Conservation (phyloP, 2,113 vertebrate genomes). For the Cryptotis parvus region DNA sequence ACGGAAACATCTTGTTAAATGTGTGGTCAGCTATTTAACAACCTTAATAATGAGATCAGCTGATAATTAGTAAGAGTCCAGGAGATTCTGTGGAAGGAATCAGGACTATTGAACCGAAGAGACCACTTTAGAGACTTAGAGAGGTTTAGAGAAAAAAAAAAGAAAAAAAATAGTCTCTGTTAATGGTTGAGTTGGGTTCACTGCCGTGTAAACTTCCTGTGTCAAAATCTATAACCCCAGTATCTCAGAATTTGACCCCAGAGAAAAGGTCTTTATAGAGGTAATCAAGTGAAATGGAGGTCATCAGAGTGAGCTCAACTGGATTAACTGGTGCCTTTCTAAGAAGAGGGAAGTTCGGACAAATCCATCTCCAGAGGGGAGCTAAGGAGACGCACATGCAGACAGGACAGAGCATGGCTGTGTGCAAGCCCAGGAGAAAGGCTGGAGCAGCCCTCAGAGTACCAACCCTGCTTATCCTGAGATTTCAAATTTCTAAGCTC, state of each 20-base stretch:
- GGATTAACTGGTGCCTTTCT: neutral
- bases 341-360: slow-evolving; percentile 9
- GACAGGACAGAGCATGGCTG: neutral
- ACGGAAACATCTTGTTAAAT: neutral
- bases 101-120: slow-evolving; percentile 10
- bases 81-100: neutral
- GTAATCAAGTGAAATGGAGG: neutral
- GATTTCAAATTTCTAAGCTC: neutral
- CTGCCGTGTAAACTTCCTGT: neutral
- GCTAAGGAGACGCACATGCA: neutral
- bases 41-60: neutral
- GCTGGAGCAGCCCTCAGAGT: neutral
- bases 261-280: neutral
- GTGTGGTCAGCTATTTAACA: neutral
- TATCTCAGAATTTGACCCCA: neutral
- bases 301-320: neutral
- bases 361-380: neutral
- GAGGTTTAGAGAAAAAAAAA: neutral
- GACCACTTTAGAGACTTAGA: neutral
- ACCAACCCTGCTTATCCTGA: neutral
- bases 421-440: neutral
- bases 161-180: neutral
- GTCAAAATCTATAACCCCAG: neutral
- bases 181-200: neutral
- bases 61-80: neutral